Evolutionary conservation across 2,113 vertebrate genomes (phyloP).

Genomic region (Nettapus auritus): DNA sequence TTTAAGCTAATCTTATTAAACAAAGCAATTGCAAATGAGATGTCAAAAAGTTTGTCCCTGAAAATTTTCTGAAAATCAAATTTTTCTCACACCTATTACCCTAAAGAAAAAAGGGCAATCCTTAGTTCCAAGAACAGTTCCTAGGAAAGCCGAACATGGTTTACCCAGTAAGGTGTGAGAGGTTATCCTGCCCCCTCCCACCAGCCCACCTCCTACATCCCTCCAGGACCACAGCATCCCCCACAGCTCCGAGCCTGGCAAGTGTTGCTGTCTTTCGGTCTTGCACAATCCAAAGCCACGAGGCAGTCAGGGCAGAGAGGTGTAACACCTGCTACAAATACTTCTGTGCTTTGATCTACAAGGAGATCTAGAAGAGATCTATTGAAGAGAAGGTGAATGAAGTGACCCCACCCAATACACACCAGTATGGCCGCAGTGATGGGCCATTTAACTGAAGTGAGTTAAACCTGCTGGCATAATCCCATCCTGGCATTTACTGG

Average conservation of each 20-base stretch:
- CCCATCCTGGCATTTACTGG: neutral
- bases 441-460: neutral
- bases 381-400: neutral
- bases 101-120: fast-evolving
- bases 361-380: neutral
- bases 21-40: neutral
- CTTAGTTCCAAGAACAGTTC: neutral
- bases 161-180: neutral
- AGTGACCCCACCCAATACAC: neutral
- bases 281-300: neutral
- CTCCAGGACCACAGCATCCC: neutral
- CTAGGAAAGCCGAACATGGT: neutral
- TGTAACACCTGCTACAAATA: neutral
- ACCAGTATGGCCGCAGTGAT: fast-evolving
- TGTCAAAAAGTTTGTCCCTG: neutral
- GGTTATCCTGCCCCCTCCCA: neutral
- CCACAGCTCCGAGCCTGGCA: neutral
- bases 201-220: neutral
- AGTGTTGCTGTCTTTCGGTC: neutral
- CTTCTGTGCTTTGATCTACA: neutral
- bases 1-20: neutral
- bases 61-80: neutral
- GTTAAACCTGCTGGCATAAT: neutral
- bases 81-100: neutral
- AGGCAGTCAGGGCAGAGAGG: neutral